A percentile compares a stretch with the other conserved stretches of the same genome.
These are phyloP conservation scores for Diplodus sargus DNA, from an alignment of 2,797 vertebrate genomes.

Conservation along the genomic window DNA sequence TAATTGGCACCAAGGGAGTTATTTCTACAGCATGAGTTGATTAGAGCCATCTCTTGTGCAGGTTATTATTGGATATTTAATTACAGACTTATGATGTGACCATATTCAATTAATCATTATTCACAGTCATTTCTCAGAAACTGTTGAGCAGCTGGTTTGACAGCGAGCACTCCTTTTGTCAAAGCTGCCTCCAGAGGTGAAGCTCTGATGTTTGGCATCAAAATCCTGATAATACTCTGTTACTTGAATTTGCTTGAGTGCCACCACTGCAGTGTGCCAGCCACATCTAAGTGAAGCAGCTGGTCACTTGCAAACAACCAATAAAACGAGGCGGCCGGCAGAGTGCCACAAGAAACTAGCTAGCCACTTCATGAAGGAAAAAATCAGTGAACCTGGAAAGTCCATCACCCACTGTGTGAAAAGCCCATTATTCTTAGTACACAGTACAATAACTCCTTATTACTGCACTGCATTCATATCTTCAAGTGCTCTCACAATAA, in stretches of 20 bases:
- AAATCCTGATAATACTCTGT: slow-evolving; percentile 20
- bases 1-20: slow-evolving; percentile 3
- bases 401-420: slow-evolving; percentile 30
- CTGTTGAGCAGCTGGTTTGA: slow-evolving; percentile 4
- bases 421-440: slow-evolving; percentile 59
- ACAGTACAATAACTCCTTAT: slow-evolving; percentile 56
- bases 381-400: slow-evolving; percentile 50
- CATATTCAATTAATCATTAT: not conserved
- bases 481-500: slow-evolving; percentile 61
- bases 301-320: slow-evolving; percentile 50
- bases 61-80: slow-evolving; percentile 15
- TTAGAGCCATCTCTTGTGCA: not conserved
- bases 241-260: slow-evolving; percentile 31
- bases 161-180: not conserved
- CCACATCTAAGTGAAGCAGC: slow-evolving; percentile 35
- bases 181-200: not conserved
- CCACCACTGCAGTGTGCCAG: slow-evolving; percentile 15
- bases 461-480: slow-evolving; percentile 60
- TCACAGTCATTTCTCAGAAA: not conserved
- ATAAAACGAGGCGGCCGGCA: slow-evolving; percentile 29
- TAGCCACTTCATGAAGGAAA: slow-evolving; percentile 38
- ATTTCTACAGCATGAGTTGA: slow-evolving; percentile 10
- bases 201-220: slow-evolving; percentile 1
- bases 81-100: not conserved
- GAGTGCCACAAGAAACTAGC: slow-evolving; percentile 26